phyloP scores from a whole-genome alignment of 2,797 vertebrate genomes.

The Nyctibius grandis region DNA sequence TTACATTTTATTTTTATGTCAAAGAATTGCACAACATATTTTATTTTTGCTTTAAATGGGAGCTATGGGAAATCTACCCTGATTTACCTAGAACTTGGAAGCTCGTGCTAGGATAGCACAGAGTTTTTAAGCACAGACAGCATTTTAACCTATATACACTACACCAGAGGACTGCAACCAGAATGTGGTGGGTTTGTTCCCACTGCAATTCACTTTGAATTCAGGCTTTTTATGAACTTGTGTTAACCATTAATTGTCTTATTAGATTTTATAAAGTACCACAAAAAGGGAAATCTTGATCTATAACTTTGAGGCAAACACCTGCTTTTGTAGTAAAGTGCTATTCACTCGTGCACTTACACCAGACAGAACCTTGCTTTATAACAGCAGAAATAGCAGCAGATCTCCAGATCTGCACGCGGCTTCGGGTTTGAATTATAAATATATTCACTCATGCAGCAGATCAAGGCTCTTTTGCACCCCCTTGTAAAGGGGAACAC shows the following conservation, averaged over 20 bases:
- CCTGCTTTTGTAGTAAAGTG: background rate
- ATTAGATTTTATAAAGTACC: background rate
- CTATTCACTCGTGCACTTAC: background rate
- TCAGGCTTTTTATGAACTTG: background rate
- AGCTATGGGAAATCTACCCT: background rate
- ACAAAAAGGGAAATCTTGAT: background rate
- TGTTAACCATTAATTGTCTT: background rate
- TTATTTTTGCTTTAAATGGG: slow-evolving; percentile 13
- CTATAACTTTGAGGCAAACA: background rate
- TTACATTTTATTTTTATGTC: slow-evolving; percentile 20
- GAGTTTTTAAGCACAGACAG: background rate
- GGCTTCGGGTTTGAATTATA: background rate
- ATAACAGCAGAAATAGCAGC: background rate
- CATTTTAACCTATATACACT: background rate
- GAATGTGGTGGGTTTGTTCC: background rate
- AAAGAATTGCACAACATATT: background rate
- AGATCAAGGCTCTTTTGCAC: background rate
- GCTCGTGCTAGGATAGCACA: background rate
- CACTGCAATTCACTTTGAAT: background rate
- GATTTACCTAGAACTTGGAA: background rate
- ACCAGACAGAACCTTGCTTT: background rate
- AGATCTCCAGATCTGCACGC: background rate
- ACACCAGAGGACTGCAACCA: background rate
- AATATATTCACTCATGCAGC: background rate
- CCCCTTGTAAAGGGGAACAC: background rate